Evolutionary conservation across 2,888 invertebrate genomes (phyloP), one percentile per base, ranked within the genome.

Genomic region (Heliconius charithonia): DNA sequence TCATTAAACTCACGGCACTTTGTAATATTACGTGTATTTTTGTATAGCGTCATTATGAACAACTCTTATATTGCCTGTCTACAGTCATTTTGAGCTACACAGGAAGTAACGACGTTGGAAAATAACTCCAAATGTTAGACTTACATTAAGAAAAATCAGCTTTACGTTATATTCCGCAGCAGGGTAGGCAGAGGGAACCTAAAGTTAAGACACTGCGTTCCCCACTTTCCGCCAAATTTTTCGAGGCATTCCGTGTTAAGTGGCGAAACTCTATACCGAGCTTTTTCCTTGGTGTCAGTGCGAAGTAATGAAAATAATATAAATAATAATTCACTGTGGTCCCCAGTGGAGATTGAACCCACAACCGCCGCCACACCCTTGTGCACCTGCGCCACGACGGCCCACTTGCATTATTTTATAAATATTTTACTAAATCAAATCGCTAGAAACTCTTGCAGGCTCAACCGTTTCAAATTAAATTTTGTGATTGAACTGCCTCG

Each of bases 401-500:
- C 66, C 73, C 70, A 79, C 77, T 81, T 77, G 78, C 75, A 80
- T 73, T 80, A 78, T 79, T 79, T 74, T 75, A 70, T 76, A 76
- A 67, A 78, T 78, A 76, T 76, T 79, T 76, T 75, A 75, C 70
- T 59, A 76, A 73, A 75, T 78, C 32, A 79, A 80, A 81, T 80
- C 72, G 77, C 80, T 81, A 76, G 75, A 79, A 81, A 78, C 76
- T 80, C 77, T 81, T 79, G 69, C 78, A 79, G 80, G 77, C 79
- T 79, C 81, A 80, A 80, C 80, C 81, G 71, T 62, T 75, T 82
- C 80, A 80, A 80, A 81, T 80, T 82, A 78, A 80, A 81, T 81
- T 82, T 81, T 75, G 79, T 81, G 81, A 82, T 83, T 82, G 81
- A 82, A 79, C 81, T 80, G 72, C 80, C 82, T 76, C 81, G 79